These are phyloP conservation scores for Apantesis nais DNA, from an alignment of 2,888 invertebrate genomes.

Conservation along the genomic window DNA sequence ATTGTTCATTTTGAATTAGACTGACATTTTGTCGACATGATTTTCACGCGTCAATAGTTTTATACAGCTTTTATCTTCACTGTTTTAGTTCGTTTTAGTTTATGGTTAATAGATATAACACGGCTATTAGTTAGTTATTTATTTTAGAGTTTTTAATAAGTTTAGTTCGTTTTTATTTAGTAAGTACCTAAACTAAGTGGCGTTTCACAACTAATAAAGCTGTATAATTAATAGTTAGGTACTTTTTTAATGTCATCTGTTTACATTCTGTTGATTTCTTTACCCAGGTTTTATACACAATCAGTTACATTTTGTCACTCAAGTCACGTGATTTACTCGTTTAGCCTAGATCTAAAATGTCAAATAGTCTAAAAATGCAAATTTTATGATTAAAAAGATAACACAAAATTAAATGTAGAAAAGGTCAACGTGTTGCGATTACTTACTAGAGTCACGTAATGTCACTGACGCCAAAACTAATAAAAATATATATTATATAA, in stretches of 20 bases:
- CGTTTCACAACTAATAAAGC: not conserved
- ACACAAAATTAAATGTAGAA: not conserved
- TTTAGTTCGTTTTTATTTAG: not conserved
- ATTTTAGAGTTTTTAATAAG: not conserved
- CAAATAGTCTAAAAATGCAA: not conserved
- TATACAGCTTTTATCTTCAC: not conserved
- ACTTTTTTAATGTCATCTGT: not conserved
- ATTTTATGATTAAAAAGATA: not conserved
- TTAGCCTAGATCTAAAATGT: not conserved
- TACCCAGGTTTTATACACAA: not conserved
- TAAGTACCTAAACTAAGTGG: not conserved
- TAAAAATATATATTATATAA: too few species aligned
- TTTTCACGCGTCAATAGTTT: not conserved
- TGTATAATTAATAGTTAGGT: not conserved
- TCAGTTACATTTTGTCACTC: not conserved
- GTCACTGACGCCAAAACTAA: not conserved
- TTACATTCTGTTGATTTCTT: not conserved
- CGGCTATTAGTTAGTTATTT: not conserved
- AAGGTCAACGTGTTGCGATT: not conserved
- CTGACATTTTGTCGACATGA: conserved; percentile 16
- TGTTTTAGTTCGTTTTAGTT: not conserved
- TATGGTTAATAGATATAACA: not conserved
- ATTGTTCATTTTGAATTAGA: conserved; percentile 15
- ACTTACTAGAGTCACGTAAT: not conserved
- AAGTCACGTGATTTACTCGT: not conserved